Conservation (phyloP, 1,140 invertebrate species). For the Bombus affinis region DNA sequence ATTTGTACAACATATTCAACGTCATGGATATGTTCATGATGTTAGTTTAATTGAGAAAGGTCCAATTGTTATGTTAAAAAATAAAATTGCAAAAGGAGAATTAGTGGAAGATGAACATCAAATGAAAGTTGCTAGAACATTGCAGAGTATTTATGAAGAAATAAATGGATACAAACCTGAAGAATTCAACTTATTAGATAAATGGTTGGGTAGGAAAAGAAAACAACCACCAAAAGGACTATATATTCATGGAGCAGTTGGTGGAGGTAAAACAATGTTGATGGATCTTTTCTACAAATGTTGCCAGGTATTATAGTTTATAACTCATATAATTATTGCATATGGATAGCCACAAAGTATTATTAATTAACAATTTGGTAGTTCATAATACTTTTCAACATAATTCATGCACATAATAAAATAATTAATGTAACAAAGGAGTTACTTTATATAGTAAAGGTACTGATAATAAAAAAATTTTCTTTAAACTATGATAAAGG, state of each 20-base stretch:
- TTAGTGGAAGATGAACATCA: conserved; percentile 88
- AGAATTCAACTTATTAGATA: conserved; percentile 78
- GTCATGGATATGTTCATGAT: conserved; percentile 48
- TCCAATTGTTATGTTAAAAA: conserved; percentile 82
- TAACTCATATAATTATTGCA: conserved; percentile 60
- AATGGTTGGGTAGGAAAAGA: conserved; percentile 76
- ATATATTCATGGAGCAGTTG: conserved; percentile 93
- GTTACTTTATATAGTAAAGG: conserved; percentile 15
- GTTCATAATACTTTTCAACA: conserved; percentile 34
- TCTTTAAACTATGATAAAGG: conserved; percentile 13
- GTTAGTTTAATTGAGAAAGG: conserved; percentile 52
- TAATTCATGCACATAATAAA: conserved; percentile 12
- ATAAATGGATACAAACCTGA: conserved; percentile 85
- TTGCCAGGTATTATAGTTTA: conserved; percentile 83
- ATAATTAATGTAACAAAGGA: neutral
- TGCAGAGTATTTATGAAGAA: conserved; percentile 88
- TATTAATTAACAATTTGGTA: conserved; percentile 49
- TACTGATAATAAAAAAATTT: conserved; percentile 36
- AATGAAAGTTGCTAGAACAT: conserved; percentile 85
- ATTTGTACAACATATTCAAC: conserved; percentile 29
- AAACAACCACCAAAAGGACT: conserved; percentile 88
- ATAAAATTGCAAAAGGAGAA: conserved; percentile 85
- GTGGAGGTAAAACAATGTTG: conserved; percentile 98
- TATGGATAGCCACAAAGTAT: conserved; percentile 52
- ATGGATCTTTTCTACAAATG: conserved; percentile 98